Evolutionary conservation across 2,113 vertebrate genomes (phyloP).

Genomic region (Oreotragus oreotragus): DNA sequence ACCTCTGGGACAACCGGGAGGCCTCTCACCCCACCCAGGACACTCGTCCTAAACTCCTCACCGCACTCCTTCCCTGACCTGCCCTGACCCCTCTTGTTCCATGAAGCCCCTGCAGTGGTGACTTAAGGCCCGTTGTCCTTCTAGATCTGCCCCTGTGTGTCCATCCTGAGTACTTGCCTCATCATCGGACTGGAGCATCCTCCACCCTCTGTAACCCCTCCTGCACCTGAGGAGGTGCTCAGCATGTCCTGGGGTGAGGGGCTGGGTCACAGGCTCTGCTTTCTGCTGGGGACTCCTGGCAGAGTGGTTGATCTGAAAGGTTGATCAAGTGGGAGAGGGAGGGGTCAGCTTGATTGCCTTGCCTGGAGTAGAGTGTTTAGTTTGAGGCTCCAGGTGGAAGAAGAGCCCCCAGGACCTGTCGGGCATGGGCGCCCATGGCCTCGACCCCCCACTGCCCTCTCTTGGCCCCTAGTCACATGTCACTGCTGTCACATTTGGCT

Average conservation of each 20-base stretch:
- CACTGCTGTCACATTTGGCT: constrained; percentile 50
- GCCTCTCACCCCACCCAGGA: not conserved
- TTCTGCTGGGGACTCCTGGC: not conserved
- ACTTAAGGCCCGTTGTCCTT: not conserved
- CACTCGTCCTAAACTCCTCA: too few species aligned
- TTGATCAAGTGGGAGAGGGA: not conserved
- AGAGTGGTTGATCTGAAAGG: not conserved
- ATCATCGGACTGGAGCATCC: not conserved
- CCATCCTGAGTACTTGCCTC: not conserved
- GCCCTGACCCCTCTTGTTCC: not conserved
- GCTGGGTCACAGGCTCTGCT: not conserved
- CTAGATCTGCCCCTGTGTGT: not conserved
- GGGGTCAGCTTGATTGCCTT: not conserved
- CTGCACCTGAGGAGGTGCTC: not conserved
- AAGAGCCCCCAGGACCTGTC: not conserved
- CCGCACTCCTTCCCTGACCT: not conserved
- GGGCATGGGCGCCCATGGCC: not conserved
- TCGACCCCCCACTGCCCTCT: not conserved
- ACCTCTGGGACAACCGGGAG: not conserved
- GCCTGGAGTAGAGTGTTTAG: not conserved
- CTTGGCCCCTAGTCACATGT: not conserved
- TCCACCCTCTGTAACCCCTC: not conserved
- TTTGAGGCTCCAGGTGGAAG: not conserved
- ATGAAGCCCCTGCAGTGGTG: not conserved
- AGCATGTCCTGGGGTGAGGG: not conserved